phyloP scores from a whole-genome alignment of 2,888 invertebrate species.

The Theretra japonica region DNA sequence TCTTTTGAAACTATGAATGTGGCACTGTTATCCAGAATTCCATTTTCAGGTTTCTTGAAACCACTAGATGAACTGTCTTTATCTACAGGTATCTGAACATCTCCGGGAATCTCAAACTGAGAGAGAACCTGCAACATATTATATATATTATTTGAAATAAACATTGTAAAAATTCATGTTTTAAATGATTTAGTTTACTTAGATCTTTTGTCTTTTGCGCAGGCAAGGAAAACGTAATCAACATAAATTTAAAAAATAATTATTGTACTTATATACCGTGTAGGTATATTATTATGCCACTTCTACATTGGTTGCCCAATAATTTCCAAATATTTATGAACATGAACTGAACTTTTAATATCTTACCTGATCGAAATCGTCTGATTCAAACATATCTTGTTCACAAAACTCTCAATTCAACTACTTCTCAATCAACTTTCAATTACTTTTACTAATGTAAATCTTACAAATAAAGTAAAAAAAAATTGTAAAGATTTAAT shows the following conservation, averaged over 20 bases:
- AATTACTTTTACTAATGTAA: no score
- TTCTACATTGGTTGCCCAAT: no score
- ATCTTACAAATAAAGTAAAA: no score
- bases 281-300: no score
- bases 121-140: slow-evolving; percentile 65
- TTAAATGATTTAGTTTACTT: neutral
- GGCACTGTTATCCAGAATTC: neutral
- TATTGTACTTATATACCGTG: no score
- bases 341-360: slow-evolving; percentile 27
- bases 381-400: slow-evolving; percentile 71
- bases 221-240: neutral
- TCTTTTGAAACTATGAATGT: no score
- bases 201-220: neutral
- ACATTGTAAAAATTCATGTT: no score
- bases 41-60: neutral
- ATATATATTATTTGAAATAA: neutral
- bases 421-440: neutral
- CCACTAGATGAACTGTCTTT: neutral
- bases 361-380: slow-evolving; percentile 76
- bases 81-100: slow-evolving; percentile 29
- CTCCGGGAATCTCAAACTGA: slow-evolving; percentile 71
- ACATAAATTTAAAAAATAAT: no score
- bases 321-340: neutral
- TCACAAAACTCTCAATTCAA: neutral
- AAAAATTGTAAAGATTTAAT: no score